Evolutionary conservation across 2,888 invertebrate species (phyloP), one percentile per base, ranked within the genome.

Genomic region (Euzophera pinguis): DNA sequence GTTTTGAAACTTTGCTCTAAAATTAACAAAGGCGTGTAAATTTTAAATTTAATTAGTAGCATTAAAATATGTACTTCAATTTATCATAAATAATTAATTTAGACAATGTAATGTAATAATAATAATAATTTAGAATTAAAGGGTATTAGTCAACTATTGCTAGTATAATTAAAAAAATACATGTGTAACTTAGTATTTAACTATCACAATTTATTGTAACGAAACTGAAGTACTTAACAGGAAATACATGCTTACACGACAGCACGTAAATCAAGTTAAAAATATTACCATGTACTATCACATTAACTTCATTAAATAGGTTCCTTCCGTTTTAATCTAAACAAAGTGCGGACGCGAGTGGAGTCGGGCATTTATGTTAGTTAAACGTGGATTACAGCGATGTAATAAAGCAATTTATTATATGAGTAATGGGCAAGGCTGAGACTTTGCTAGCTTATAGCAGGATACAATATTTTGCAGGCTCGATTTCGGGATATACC

Each of bases 281-380:
- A 64, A 61, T 22, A 22, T 22, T 3, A 2, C 22, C 5, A 22
- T 22, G 58, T 56, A 57, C 51, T 34, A 47, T 71, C 67, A 62
- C 67, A 67, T 74, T 81, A 79, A 80, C 78, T 73, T 75, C 68
- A 65, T 65, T 67, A 62, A 59, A 5, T 22, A 22, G 22, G 22
- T 22, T 3, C 22, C 78, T 81, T 80, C 81, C 60, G 73, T 83
- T 86, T 81, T 87, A 88, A 88, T 88, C 84, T 86, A 81, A 83
- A 88, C 83, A 88, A 87, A 88, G 75, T 81, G 82, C 72, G 60
- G 56, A 53, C 57, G 63, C 66, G 67, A 63, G 69, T 58, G 69
- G 64, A 73, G 74, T 75, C 66, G 62, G 68, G 81, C 85, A 87
- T 86, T 87, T 78, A 84, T 86, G 86, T 83, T 86, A 84, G 84